These are phyloP conservation scores for Drosophila subquinaria DNA, from an alignment of 2,888 invertebrate genomes.

Conservation along the genomic window DNA sequence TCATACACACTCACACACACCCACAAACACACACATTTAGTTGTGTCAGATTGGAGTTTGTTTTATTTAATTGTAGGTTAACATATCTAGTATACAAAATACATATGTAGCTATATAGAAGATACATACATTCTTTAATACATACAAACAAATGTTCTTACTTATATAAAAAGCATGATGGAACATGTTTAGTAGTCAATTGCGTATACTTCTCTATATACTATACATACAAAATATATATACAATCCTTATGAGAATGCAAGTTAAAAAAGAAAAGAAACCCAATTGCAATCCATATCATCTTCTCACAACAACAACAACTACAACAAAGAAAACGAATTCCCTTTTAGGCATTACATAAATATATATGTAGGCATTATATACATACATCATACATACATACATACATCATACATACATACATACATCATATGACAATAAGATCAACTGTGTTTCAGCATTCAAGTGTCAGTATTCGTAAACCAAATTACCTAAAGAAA, in stretches of 20 bases:
- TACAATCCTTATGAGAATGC: slow-evolving; percentile 47
- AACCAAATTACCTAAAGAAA: slow-evolving; percentile 76
- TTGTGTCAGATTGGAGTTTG: slow-evolving; percentile 43
- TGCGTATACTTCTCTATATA: slow-evolving; percentile 54
- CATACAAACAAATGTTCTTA: slow-evolving; percentile 22
- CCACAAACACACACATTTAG: slow-evolving; percentile 31
- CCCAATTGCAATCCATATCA: slow-evolving; percentile 57
- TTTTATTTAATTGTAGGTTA: slow-evolving; percentile 62
- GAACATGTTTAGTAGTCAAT: slow-evolving; percentile 76
- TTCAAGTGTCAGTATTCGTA: slow-evolving; percentile 80
- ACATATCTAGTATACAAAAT: slow-evolving; percentile 40
- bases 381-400: slow-evolving; percentile 34
- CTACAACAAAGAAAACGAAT: background rate
- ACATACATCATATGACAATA: slow-evolving; percentile 83
- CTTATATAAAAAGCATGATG: slow-evolving; percentile 69
- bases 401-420: slow-evolving; percentile 42
- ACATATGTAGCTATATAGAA: slow-evolving; percentile 41
- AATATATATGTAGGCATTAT: slow-evolving; percentile 9
- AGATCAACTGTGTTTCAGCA: slow-evolving; percentile 83
- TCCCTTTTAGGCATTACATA: slow-evolving; percentile 36
- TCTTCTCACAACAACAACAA: slow-evolving; percentile 43
- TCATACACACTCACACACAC: slow-evolving; percentile 24
- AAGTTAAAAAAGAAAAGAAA: slow-evolving; percentile 25
- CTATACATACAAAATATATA: slow-evolving; percentile 25
- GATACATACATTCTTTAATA: slow-evolving; percentile 41